Base-by-base conservation (phyloP, 2,888 invertebrate species). In the Zygaena filipendulae region DNA sequence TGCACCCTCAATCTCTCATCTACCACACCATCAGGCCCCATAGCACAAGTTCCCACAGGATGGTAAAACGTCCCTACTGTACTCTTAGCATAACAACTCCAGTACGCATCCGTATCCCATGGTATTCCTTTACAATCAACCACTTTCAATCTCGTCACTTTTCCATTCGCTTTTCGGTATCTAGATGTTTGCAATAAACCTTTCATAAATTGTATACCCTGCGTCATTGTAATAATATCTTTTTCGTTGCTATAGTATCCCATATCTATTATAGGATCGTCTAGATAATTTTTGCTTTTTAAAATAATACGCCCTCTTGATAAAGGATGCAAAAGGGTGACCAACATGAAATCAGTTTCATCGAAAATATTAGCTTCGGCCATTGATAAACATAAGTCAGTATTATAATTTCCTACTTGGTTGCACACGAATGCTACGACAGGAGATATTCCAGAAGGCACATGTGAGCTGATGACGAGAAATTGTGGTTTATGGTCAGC, bases 1-100 rank as follows among this genome's bases (percentile, higher is more conserved):
- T 67, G 50, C 1, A 79, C 77, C 11, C 39, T 50, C 13, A 75
- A 40, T 22, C 45, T 49, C 30, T 62, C 68, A 30, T 77, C 58
- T 0, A 75, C 72, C 1, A 77, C 75, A 0, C 71, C 70, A 23
- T 51, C 21, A 1, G 35, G 34, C 0, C 70, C 72, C 72, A 77
- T 75, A 2, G 54, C 52, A 30, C 74, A 75, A 2, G 74, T 68
- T 0, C 81, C 77, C 0, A 79, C 82, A 18, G 84, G 82, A 51
- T 87, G 87, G 32, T 84, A 81, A 27, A 88, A 64, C 4, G 85
- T 83, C 14, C 77, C 62, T 1, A 83, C 81, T 10, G 83, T 60
- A 35, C 81, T 80, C 20, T 77, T 68, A 0, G 81, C 71, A 43
- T 84, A 82, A 45, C 90, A 90, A 22, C 69, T 68, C 84, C 87